phyloP scores from a whole-genome alignment of 2,797 vertebrate genomes.

The Hirundo rustica region DNA sequence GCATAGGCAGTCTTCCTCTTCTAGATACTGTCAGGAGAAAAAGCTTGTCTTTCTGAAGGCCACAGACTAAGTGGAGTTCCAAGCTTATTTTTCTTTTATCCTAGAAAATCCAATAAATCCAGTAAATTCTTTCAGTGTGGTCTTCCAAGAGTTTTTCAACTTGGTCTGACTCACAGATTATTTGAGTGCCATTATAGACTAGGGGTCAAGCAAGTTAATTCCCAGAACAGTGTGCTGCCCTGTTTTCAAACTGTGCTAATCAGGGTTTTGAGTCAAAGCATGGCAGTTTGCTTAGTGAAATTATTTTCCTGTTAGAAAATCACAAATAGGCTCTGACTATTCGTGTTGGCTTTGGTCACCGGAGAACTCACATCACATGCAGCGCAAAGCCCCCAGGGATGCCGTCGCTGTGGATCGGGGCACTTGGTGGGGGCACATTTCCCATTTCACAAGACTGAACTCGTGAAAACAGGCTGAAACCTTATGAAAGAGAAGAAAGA shows the following conservation, averaged over 20 bases:
- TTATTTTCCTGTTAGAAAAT: constrained; percentile 60
- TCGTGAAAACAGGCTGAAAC: background rate
- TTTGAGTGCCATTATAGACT: constrained; percentile 59
- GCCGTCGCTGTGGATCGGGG: background rate
- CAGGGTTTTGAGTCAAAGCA: constrained; percentile 41
- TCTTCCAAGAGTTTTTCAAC: constrained; percentile 67
- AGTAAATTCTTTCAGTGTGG: constrained; percentile 68
- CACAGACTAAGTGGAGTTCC: constrained; percentile 34
- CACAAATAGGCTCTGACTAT: constrained; percentile 22
- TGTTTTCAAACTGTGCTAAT: constrained; percentile 67
- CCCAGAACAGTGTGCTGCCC: constrained; percentile 51
- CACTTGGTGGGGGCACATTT: background rate
- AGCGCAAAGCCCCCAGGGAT: background rate
- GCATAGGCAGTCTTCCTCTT: background rate
- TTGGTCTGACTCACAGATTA: constrained; percentile 64
- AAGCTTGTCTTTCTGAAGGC: constrained; percentile 17
- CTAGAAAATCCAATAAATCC: constrained; percentile 68
- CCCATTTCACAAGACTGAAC: background rate
- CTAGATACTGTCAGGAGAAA: background rate
- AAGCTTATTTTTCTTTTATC: constrained; percentile 67
- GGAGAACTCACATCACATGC: background rate
- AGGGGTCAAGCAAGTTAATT: constrained; percentile 62
- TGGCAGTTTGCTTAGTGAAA: constrained; percentile 45
- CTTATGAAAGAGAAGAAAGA: background rate
- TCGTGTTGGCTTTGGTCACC: background rate